phyloP scores from a whole-genome alignment of 2,113 vertebrate species.

The Otocyon megalotis region DNA sequence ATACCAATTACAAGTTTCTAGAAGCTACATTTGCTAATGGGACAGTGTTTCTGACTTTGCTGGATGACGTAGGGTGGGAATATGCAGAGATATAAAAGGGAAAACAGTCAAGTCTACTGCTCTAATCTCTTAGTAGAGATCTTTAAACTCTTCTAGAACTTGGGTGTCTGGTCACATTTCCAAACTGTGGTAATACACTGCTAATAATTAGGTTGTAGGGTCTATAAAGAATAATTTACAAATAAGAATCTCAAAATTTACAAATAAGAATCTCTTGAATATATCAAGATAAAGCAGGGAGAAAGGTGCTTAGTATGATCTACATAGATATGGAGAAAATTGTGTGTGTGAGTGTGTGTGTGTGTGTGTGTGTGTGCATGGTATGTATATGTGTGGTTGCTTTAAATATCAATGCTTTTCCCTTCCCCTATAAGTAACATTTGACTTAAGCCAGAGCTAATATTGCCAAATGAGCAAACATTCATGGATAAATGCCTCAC shows the following conservation, averaged over 20 bases:
- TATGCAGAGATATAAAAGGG: background rate
- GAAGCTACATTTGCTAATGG: background rate
- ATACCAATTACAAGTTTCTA: background rate
- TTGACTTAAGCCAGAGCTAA: conserved; percentile 84
- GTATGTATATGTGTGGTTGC: background rate
- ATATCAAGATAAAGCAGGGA: background rate
- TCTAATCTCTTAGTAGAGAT: background rate
- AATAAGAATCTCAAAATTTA: background rate
- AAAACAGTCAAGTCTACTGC: background rate
- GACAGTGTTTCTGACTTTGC: background rate
- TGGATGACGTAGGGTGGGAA: rapidly evolving
- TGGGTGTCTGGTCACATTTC: background rate
- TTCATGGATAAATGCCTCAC: conserved; percentile 78
- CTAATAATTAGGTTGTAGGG: background rate
- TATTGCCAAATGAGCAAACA: conserved; percentile 79
- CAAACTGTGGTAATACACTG: background rate
- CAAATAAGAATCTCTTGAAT: background rate
- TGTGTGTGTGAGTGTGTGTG: background rate
- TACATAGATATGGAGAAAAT: background rate
- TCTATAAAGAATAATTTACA: background rate
- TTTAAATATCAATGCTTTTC: conserved; percentile 70
- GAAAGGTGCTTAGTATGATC: background rate
- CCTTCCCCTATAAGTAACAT: conserved; percentile 73
- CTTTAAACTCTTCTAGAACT: background rate
- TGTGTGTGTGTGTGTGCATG: too few relatives aligned